phyloP scores from a whole-genome alignment of 2,797 vertebrate species.

The Amazona finschi region DNA sequence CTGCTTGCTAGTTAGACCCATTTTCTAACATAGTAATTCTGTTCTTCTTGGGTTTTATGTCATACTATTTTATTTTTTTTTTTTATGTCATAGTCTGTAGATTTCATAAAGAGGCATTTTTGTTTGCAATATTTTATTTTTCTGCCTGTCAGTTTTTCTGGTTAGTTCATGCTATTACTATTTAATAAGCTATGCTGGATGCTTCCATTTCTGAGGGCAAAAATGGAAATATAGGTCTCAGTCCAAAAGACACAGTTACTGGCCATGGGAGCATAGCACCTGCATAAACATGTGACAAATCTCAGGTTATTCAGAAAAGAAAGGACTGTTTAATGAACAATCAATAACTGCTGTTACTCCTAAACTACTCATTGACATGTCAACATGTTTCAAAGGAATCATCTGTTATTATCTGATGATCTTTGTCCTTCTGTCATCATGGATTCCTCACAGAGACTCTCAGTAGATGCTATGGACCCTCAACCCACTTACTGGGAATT shows the following conservation, averaged over 20 bases:
- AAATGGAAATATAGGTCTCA: not conserved
- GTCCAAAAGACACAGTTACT: not conserved
- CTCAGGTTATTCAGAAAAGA: not conserved
- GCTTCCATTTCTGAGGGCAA: not conserved
- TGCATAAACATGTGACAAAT: not conserved
- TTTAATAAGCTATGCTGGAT: not conserved
- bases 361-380: not conserved
- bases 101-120: not conserved
- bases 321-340: not conserved
- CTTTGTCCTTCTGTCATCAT: not conserved
- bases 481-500: not conserved
- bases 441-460: not conserved
- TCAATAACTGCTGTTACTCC: not conserved
- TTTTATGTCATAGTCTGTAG: not conserved
- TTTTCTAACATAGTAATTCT: not conserved
- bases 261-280: not conserved
- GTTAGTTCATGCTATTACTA: not conserved
- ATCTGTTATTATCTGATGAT: not conserved
- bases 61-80: not conserved
- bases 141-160: not conserved
- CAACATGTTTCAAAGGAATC: not conserved
- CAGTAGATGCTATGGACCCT: not conserved
- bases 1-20: not conserved
- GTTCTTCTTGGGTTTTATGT: not conserved
- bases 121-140: not conserved